These are phyloP conservation scores for Himalopsyche japonica DNA, from an alignment of 2,888 invertebrate genomes.

Conservation along the genomic window DNA sequence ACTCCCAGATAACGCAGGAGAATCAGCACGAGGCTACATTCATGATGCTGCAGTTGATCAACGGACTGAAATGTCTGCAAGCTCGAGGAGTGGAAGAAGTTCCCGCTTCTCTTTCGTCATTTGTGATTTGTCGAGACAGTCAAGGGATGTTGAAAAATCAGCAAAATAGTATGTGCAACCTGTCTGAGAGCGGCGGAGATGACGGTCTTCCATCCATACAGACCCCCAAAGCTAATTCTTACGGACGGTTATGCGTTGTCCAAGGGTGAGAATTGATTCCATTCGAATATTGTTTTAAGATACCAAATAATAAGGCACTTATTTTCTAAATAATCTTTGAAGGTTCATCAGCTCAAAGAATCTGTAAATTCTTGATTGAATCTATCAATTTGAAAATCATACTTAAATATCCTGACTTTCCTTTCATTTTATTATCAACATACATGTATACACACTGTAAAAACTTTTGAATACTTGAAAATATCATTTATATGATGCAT, in stretches of 20 bases:
- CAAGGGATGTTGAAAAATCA: constrained; percentile 43
- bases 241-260: constrained; percentile 71
- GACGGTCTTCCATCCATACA: constrained; percentile 55
- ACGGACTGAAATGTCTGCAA: constrained; percentile 79
- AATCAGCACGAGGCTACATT: constrained; percentile 72
- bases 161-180: constrained; percentile 34
- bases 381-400: too few species aligned
- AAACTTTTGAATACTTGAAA: too few species aligned
- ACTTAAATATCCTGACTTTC: too few species aligned
- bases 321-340: too few species aligned
- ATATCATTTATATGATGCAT: too few species aligned
- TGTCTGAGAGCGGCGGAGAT: constrained; percentile 50
- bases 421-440: too few species aligned
- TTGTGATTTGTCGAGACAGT: constrained; percentile 69
- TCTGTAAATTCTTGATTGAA: too few species aligned
- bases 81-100: constrained; percentile 82
- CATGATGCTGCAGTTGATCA: constrained; percentile 78
- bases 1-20: constrained; percentile 54
- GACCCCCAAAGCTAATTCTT: constrained; percentile 57
- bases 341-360: too few species aligned
- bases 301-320: too few species aligned
- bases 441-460: too few species aligned
- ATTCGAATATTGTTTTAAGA: not conserved
- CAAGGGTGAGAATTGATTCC: constrained; percentile 65
- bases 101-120: constrained; percentile 69